Conservation (phyloP, 2,113 vertebrate genomes). For the Dolichotis patagonum region DNA sequence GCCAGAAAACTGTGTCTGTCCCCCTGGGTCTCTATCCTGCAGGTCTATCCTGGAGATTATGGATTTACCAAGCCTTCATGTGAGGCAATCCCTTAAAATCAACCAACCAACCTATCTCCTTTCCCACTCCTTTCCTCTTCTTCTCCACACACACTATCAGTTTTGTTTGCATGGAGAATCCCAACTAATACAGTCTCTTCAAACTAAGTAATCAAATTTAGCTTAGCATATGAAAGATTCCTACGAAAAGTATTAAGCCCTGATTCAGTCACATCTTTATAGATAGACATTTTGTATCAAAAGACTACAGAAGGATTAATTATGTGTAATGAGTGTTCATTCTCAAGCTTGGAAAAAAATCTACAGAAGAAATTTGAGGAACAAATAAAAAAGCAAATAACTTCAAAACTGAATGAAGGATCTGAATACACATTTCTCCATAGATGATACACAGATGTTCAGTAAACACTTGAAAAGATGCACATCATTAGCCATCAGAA, state of each 20-base stretch:
- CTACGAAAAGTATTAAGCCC: not conserved
- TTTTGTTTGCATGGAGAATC: not conserved
- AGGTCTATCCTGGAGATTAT: not conserved
- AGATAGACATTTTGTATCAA: not conserved
- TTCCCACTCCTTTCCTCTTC: not conserved
- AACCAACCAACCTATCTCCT: not conserved
- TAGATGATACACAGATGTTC: not conserved
- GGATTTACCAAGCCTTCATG: not conserved
- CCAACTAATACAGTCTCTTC: not conserved
- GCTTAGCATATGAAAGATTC: not conserved
- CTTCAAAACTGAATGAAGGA: not conserved
- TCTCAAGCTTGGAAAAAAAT: not conserved
- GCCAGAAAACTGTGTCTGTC: not conserved
- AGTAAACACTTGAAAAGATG: not conserved
- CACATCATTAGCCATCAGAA: not conserved
- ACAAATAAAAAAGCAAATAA: not conserved
- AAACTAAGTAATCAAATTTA: not conserved
- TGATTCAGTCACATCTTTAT: not conserved
- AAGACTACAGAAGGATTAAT: not conserved
- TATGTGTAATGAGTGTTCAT: not conserved
- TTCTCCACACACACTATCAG: not conserved
- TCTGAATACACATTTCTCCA: not conserved
- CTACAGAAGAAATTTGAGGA: not conserved
- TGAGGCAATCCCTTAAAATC: not conserved
- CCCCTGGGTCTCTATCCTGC: not conserved